phyloP scores from a whole-genome alignment of 2,113 vertebrate genomes.

The Miniopterus natalensis region DNA sequence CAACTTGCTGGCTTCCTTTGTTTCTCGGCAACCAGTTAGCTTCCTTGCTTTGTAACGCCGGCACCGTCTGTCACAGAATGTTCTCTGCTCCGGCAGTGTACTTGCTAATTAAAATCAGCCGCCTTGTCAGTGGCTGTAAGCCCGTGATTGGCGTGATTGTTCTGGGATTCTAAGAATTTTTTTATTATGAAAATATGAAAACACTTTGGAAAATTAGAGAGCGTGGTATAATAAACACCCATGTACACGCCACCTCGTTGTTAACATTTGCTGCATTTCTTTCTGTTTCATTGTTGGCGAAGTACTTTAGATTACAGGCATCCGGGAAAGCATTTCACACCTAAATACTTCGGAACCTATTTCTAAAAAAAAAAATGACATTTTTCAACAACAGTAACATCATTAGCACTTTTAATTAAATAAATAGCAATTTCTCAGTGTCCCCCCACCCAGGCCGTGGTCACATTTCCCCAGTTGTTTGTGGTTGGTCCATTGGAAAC shows the following conservation, averaged over 20 bases:
- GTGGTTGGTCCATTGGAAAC: background rate
- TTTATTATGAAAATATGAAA: constrained; percentile 37
- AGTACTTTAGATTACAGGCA: background rate
- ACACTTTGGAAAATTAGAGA: background rate
- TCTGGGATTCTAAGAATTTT: background rate
- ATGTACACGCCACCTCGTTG: background rate
- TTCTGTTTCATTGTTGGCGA: background rate
- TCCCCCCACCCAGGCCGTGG: too few relatives aligned
- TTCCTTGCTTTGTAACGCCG: background rate
- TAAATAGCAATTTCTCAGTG: background rate
- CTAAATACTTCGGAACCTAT: background rate
- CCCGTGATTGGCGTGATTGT: background rate
- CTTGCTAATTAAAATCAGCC: constrained; percentile 11
- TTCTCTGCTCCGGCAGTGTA: background rate
- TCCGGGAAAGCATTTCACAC: background rate
- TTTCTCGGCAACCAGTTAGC: background rate
- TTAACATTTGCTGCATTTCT: background rate
- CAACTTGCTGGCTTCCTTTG: background rate
- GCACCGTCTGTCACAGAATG: background rate
- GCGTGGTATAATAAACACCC: background rate
- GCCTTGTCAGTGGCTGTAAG: background rate
- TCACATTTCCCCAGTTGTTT: background rate
- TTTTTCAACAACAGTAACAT: background rate
- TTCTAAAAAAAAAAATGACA: background rate
- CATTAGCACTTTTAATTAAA: background rate